Base-by-base conservation (phyloP, 1,140 invertebrate genomes). In the Chironomus striatipennis region DNA sequence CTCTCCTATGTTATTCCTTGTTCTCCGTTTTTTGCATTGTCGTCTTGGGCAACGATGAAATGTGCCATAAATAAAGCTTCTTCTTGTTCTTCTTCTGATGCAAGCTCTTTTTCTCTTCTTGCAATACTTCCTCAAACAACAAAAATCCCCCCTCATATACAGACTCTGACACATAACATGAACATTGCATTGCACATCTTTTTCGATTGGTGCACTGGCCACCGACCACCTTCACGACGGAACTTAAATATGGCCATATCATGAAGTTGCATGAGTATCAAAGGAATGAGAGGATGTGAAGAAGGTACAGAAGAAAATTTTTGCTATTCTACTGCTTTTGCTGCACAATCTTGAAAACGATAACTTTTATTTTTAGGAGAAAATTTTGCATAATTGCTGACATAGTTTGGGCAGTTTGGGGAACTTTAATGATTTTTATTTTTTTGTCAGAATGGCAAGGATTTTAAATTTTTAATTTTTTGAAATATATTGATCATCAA, bases 201-300 rank as follows among this genome's bases (percentile, higher is more conserved):
- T 57, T 57, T n/a, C 47, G 47, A 57, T 57, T 57, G 47, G 47
- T 57, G 47, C 47, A 57, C 47, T 57, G 47, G n/a, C 47, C 47
- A 57, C 12, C 12, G 47, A 12, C 47, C 5, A 5, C 47, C n/a
- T 57, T n/a, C 12, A 57, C 47, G 9, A 47, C 24, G 24, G 24
- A 34, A 34, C 24, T 34, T 34, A 34, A 34, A 34, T 34, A 34
- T 34, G 24, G 43, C 43, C 47, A 57, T 57, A 57, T 12, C 47
- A 57, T n/a, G 12, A 57, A 12, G n/a, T 15, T n/a, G 47, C 24
- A 34, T 57, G 43, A 47, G 15, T 12, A 10, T n/a, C 8, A 12
- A 57, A 57, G 47, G n/a, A 57, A 57, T 57, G n/a, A 5, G n/a
- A 10, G 12, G 4, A n/a, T n/a, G n/a, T 57, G 47, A 5, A n/a